A percentile compares a stretch with the other conserved stretches of the same genome.
These are phyloP conservation scores for Cephus rjabovi DNA, from an alignment of 2,888 invertebrate species.

Conservation along the genomic window DNA sequence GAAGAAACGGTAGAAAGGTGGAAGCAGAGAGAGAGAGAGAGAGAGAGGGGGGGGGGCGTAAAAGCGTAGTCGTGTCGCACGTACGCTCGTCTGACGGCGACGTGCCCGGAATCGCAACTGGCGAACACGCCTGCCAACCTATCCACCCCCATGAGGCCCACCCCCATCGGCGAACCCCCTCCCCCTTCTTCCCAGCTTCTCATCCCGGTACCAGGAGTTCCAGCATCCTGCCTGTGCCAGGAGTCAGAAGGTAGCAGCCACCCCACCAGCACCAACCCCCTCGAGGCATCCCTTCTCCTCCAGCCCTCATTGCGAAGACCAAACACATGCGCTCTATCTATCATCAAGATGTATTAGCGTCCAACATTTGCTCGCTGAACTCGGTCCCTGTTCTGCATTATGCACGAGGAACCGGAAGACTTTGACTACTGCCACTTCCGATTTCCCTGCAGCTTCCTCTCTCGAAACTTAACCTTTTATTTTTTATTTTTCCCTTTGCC, in stretches of 20 bases:
- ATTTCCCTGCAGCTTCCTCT: too few relatives aligned
- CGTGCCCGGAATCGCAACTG: constrained; percentile 61
- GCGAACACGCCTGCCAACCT: constrained; percentile 28
- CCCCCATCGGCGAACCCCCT: constrained; percentile 7
- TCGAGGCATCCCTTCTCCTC: constrained; percentile 43
- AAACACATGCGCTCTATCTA: constrained; percentile 65
- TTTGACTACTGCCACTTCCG: too few relatives aligned
- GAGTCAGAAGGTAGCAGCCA: background rate
- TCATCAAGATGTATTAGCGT: constrained; percentile 66
- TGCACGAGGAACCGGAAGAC: constrained; percentile 47
- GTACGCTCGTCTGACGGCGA: constrained; percentile 66
- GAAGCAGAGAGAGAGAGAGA: constrained; percentile 30
- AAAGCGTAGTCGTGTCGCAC: constrained; percentile 67
- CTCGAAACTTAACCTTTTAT: too few relatives aligned
- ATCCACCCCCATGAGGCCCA: constrained; percentile 24
- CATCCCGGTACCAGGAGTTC: constrained; percentile 3
- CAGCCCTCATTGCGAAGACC: constrained; percentile 61
- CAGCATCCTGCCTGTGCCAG: too few relatives aligned
- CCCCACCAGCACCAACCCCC: constrained; percentile 36
- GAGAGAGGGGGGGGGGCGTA: constrained; percentile 56
- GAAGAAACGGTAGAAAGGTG: constrained; percentile 21
- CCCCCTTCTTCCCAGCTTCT: constrained; percentile 15
- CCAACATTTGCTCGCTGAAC: constrained; percentile 62
- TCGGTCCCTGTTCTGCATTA: constrained; percentile 61
- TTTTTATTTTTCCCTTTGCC: too few relatives aligned